Base-by-base conservation (phyloP, 2,888 invertebrate genomes). In the Oxycera nigricornis region DNA sequence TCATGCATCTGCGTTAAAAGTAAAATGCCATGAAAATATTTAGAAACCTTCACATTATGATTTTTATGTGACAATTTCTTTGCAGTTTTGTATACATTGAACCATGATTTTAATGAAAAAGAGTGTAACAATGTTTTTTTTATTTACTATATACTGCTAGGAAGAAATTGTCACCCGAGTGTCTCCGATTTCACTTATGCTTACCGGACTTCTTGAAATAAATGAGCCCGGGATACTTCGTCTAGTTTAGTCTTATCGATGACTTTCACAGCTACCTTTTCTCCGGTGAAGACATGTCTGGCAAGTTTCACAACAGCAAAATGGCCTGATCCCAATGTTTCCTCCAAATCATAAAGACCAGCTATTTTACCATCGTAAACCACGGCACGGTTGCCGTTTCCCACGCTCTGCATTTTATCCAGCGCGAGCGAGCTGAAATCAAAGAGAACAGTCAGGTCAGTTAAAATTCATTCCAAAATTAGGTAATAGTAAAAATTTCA, bases 211-310 rank as follows among this genome's bases (percentile, higher is more conserved):
- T 95, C 94, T 88, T 97, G 96, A 86, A 97, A 96, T 79, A 99
- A 90, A 89, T 99, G 98, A 76, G 96, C 93, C 82, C 94, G 92
- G 20, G 98, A 97, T 50, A 96, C 92, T 81, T 96, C 95, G 86
- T 99, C 98, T 81, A 99, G 87, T 87, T 98, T 98, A 81, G 93
- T 95, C 87, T 99, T 99, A 86, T 99, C 99, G 82, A 99, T 99
- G 77, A 99, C 94, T 90, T 97, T 97, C 73, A 97, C 96, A 73
- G 97, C 96, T 74, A 98, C 98, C 87, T 96, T 96, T 88, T 97
- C 97, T 41, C 98, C 98, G 72, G 99, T 99, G 86, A 99, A 98
- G 75, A 98, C 98, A 89, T 99, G 99, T 78, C 96, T 89, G 28
- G 99, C 99, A 78, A 97, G 88, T 88, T 98, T 99, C 59, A 98